Evolutionary conservation across 2,888 invertebrate genomes (phyloP).

Genomic region (Drosophila heteroneura): DNA sequence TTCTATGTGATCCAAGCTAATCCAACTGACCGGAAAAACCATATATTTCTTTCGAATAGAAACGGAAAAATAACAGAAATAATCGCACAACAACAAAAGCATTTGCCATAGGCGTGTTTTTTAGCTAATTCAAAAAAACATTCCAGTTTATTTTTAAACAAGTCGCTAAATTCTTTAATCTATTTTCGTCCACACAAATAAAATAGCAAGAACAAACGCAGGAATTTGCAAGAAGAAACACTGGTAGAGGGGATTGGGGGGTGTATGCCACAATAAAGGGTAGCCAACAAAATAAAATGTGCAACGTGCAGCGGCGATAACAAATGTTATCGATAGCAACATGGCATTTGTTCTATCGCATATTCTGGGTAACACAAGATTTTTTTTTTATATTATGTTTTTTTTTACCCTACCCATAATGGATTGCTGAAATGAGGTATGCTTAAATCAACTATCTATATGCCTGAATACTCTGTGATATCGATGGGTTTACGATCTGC

Average conservation of each 20-base stretch:
- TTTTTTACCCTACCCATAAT: not conserved
- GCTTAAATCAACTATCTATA: not conserved
- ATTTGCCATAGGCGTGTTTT: constrained; percentile 62
- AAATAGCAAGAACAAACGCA: constrained; percentile 36
- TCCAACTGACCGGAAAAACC: constrained; percentile 59
- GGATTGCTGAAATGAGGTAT: not conserved
- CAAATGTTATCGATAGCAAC: constrained; percentile 71
- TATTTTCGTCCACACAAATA: constrained; percentile 60
- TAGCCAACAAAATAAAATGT: constrained; percentile 31
- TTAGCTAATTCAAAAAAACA: constrained; percentile 76
- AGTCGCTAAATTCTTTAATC: constrained; percentile 77
- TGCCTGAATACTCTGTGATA: not conserved
- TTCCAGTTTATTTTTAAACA: constrained; percentile 80
- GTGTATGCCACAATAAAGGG: constrained; percentile 31
- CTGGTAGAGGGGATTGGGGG: constrained; percentile 4
- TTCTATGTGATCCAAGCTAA: constrained; percentile 15
- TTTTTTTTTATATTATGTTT: not conserved
- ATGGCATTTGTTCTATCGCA: constrained; percentile 60
- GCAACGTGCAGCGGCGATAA: constrained; percentile 54
- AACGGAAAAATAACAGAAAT: constrained; percentile 22
- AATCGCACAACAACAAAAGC: constrained; percentile 40
- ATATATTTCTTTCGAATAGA: constrained; percentile 38
- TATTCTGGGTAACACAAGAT: constrained; percentile 1
- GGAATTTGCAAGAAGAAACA: constrained; percentile 48
- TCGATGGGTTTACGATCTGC: not conserved